Conservation (phyloP, 2,888 invertebrate genomes). For the Cancer borealis region DNA sequence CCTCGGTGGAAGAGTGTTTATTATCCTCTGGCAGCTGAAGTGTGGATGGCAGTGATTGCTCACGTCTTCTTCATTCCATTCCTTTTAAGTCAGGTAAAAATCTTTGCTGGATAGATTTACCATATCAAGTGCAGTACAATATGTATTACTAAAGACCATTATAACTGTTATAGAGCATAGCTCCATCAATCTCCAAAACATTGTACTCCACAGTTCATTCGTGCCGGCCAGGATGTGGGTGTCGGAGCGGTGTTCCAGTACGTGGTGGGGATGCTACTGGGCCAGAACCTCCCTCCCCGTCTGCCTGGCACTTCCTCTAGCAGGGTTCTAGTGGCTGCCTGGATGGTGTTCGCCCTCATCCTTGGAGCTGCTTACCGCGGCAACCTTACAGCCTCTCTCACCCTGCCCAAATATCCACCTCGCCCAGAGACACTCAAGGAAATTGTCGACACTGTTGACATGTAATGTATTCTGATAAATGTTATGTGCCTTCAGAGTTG, state of each 20-base stretch:
- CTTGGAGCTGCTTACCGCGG: constrained; percentile 52
- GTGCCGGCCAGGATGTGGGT: background rate
- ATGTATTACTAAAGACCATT: background rate
- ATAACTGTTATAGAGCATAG: background rate
- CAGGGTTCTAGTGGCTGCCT: background rate
- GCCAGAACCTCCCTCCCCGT: background rate
- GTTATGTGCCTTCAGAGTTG: background rate
- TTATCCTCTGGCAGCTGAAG: constrained; percentile 48
- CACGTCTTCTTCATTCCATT: background rate
- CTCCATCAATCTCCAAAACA: background rate
- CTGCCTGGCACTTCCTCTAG: background rate
- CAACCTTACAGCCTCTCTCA: constrained; percentile 61
- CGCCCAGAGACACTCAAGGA: constrained; percentile 49
- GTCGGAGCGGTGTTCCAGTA: background rate
- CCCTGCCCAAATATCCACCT: constrained; percentile 56
- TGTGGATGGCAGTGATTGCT: background rate
- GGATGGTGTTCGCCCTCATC: constrained; percentile 57
- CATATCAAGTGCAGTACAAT: background rate
- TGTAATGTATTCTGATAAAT: background rate
- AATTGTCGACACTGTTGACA: constrained; percentile 38
- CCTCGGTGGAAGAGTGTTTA: constrained; percentile 66
- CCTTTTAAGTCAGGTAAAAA: background rate
- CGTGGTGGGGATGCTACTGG: background rate
- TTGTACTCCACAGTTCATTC: background rate
- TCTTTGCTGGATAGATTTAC: background rate